Conservation (phyloP, 2,797 vertebrate genomes). For the Eulemur rubriventer region DNA sequence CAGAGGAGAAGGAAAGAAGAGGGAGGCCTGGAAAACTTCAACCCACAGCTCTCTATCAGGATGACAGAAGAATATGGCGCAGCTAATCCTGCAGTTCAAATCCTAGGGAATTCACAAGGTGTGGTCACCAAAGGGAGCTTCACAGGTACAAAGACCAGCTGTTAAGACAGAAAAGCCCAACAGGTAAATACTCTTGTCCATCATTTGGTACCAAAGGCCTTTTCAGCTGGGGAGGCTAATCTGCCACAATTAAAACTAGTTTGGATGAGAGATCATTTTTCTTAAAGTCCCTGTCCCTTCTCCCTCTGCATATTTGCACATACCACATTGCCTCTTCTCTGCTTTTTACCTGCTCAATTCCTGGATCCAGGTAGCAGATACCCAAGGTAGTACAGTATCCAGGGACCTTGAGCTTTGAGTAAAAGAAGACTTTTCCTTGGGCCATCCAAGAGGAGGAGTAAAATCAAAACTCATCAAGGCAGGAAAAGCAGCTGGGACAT, state of each 20-base stretch:
- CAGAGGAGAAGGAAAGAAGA: not conserved
- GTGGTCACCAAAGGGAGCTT: too few species aligned
- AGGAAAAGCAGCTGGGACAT: not conserved
- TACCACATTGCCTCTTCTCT: not conserved
- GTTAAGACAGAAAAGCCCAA: not conserved
- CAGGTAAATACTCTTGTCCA: not conserved
- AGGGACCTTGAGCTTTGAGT: not conserved
- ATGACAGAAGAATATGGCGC: not conserved
- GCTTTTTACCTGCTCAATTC: not conserved
- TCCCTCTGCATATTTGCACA: not conserved
- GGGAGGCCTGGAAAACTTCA: too few species aligned
- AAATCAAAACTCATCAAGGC: not conserved
- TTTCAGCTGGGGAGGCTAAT: not conserved
- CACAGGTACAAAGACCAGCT: not conserved
- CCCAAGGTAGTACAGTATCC: too few species aligned
- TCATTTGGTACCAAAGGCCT: not conserved
- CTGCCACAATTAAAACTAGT: not conserved
- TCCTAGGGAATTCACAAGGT: not conserved
- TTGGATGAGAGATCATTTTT: not conserved
- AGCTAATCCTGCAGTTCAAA: not conserved
- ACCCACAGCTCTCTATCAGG: not conserved
- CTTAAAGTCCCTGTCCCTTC: not conserved
- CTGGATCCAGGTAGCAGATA: not conserved
- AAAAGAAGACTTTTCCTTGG: not conserved
- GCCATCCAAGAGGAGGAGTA: not conserved